Evolutionary conservation across 2,888 invertebrate genomes (phyloP).

Genomic region (Pollenia amentaria): DNA sequence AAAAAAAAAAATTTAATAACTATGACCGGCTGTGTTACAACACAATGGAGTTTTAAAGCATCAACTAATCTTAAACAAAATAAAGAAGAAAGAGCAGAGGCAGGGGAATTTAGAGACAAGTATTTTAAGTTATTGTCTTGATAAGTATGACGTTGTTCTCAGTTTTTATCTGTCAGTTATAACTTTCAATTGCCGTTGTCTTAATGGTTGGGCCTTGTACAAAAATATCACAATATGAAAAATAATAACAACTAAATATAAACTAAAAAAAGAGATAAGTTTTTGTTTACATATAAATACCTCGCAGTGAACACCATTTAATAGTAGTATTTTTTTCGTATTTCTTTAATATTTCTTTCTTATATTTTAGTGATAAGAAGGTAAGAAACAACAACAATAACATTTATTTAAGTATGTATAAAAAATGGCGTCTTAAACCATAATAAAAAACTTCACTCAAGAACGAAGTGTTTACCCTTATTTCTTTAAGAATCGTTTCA

Average conservation of each 20-base stretch:
- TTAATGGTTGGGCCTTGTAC: constrained; percentile 50
- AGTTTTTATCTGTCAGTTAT: constrained; percentile 69
- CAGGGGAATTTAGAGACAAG: not conserved
- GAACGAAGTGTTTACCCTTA: constrained; percentile 59
- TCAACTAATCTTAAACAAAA: not conserved
- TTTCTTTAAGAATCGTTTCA: not conserved
- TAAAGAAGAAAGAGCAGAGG: not conserved
- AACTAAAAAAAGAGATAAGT: constrained; percentile 52
- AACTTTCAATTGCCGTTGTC: constrained; percentile 66
- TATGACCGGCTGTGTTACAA: constrained; percentile 9
- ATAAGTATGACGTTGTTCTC: constrained; percentile 42
- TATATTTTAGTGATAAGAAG: constrained; percentile 61
- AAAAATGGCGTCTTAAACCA: constrained; percentile 65
- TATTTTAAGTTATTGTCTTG: not conserved
- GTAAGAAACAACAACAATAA: constrained; percentile 39
- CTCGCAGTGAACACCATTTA: constrained; percentile 55
- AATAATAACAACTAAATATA: constrained; percentile 30
- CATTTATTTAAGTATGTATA: constrained; percentile 40
- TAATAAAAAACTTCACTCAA: constrained; percentile 42
- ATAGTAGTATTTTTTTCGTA: constrained; percentile 51
- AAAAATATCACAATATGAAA: constrained; percentile 14
- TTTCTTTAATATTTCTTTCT: constrained; percentile 13
- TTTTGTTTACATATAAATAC: constrained; percentile 37
- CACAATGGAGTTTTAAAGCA: constrained; percentile 40
- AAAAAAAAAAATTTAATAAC: constrained; percentile 30